These are phyloP conservation scores for Dendrolimus houi DNA, from an alignment of 2,888 invertebrate genomes.

Conservation along the genomic window DNA sequence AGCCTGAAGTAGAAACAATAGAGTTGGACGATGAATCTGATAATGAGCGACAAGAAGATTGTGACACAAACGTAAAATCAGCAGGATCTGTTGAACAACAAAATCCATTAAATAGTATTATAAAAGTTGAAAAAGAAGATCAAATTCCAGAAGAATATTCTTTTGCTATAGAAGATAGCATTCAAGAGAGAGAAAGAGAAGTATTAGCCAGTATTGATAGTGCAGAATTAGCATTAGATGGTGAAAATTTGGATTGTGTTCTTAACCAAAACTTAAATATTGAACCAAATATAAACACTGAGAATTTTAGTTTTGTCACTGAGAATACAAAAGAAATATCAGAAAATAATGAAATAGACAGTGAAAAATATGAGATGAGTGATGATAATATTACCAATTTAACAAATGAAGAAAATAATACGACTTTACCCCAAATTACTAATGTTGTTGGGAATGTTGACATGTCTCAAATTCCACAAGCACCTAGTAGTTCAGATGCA, in stretches of 20 bases:
- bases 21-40: conserved; percentile 38
- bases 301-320: neutral
- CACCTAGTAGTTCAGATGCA: neutral
- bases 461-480: conserved; percentile 9
- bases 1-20: conserved; percentile 50
- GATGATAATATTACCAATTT: neutral
- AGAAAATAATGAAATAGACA: no score
- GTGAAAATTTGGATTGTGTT: neutral
- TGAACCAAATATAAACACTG: neutral
- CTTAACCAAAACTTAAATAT: neutral
- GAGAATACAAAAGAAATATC: no score
- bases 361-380: neutral
- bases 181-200: neutral
- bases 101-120: conserved; percentile 4
- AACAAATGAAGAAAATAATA: conserved; percentile 1
- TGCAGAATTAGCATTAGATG: neutral
- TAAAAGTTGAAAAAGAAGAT: conserved; percentile 22
- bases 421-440: conserved; percentile 21
- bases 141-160: conserved; percentile 2
- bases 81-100: neutral
- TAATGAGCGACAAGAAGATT: conserved; percentile 12
- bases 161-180: neutral
- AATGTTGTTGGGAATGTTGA: conserved; percentile 23
- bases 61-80: neutral
- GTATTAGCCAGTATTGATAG: neutral